These are phyloP conservation scores for Dipodomys ordii DNA, from an alignment of 2,113 vertebrate genomes.

Conservation along the genomic window DNA sequence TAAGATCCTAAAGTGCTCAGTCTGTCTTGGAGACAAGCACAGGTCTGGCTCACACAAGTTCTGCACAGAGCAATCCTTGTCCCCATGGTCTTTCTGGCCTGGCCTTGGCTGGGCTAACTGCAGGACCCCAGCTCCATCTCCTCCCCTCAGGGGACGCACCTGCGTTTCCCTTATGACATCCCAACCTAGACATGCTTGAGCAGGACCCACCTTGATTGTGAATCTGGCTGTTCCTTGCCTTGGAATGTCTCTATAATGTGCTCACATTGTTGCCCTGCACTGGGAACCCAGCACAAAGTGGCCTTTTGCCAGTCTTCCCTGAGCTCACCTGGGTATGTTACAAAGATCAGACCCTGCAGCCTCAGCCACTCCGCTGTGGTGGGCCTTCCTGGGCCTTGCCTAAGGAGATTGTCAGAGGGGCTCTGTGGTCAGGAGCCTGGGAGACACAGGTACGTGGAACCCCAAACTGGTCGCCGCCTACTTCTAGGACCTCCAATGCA, in stretches of 20 bases:
- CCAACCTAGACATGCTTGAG: neutral
- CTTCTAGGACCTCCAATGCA: neutral
- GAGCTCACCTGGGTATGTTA: neutral
- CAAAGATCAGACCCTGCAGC: neutral
- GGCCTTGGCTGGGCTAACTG: neutral
- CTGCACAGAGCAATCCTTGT: neutral
- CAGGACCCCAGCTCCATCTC: neutral
- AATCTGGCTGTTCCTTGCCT: neutral
- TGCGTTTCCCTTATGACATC: neutral
- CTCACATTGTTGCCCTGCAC: neutral
- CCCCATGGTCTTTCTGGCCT: neutral
- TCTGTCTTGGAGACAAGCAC: neutral
- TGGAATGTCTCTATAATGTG: neutral
- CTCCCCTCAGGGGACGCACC: neutral
- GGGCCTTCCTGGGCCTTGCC: too few species aligned
- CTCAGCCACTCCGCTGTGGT: neutral
- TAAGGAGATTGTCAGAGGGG: neutral
- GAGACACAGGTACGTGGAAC: too few species aligned
- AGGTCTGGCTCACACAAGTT: neutral
- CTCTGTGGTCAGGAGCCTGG: neutral
- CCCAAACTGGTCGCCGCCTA: neutral
- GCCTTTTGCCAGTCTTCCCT: neutral
- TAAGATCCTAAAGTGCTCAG: neutral
- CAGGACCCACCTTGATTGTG: neutral
- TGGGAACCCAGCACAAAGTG: neutral